Base-by-base conservation (phyloP, 2,797 vertebrate species). In the Chrosomus eos region DNA sequence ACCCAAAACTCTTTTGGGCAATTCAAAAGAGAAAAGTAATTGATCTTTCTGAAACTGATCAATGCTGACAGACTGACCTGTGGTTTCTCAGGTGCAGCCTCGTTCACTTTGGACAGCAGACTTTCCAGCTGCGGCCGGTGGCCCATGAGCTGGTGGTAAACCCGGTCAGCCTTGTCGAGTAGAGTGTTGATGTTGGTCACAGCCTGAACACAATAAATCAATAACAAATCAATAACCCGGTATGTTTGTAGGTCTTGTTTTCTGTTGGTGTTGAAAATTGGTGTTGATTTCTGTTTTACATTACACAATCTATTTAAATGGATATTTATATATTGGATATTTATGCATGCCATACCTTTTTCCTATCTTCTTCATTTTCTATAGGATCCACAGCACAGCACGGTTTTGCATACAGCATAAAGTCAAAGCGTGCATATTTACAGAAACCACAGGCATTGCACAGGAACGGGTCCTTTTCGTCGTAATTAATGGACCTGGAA, bases 401-500 rank as follows among this genome's bases (percentile, higher is more conserved):
- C 6, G 98, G 98, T 90, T 97, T 98, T 87, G 98, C 98, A 4
- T 98, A 99, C 11, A 99, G 91, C 98, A 99, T 99, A 95, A 99
- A 99, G 92, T 99, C 98, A 45, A 99, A 99, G 84, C 98, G 96
- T 6, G 98, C 98, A 0, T 99, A 99, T 93, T 99, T 99, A 92
- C 98, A 99, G 94, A 99, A 99, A 55, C 98, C 98, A 77, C 98
- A 99, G 72, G 98, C 98, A 0, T 99, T 99, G 93, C 98, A 99
- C 33, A 99, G 95, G 93, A 99, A 99, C 3, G 98, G 98, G 82
- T 99, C 98, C 91, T 99, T 99, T 91, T 99, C 98, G 0, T 99
- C 98, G 0, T 99, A 99, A 89, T 99, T 99, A 91, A 99, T 99
- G 33, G 98, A 99, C 87, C 98, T 99, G 85, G 71, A 51, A 88